phyloP scores from a whole-genome alignment of 2,797 vertebrate genomes.

The Pagetopsis macropterus region DNA sequence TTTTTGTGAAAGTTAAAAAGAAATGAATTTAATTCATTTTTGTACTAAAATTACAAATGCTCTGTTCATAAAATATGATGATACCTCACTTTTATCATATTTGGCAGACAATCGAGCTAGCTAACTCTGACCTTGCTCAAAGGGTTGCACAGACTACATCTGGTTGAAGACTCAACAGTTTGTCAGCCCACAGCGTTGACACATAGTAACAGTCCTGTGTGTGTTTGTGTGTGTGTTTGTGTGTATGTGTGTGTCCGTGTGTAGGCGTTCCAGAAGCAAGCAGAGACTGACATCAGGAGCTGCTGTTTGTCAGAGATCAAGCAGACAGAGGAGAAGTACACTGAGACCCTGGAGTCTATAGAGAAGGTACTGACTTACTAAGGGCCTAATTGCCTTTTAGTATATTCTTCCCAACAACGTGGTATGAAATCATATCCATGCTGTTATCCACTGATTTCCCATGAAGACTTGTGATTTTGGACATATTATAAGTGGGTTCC shows the following conservation, averaged over 20 bases:
- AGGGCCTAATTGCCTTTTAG: neutral
- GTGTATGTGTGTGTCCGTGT: slow-evolving; percentile 41
- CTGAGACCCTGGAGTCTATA: slow-evolving; percentile 96
- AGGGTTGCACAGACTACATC: slow-evolving; percentile 24
- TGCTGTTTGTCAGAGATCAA: slow-evolving; percentile 96
- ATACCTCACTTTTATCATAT: neutral
- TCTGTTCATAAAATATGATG: neutral
- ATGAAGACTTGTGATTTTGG: neutral
- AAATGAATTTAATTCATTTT: neutral
- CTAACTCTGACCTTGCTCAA: slow-evolving; percentile 28
- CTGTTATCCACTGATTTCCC: neutral
- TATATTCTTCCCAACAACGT: neutral
- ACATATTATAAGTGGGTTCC: neutral
- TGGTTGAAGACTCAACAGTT: slow-evolving; percentile 43
- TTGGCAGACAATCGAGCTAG: slow-evolving; percentile 3
- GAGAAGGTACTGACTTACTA: slow-evolving; percentile 86
- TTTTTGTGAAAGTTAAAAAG: neutral
- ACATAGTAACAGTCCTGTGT: slow-evolving; percentile 33
- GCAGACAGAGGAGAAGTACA: slow-evolving; percentile 98
- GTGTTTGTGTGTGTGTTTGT: slow-evolving; percentile 32
- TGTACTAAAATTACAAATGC: too few relatives aligned
- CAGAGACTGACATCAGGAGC: slow-evolving; percentile 93
- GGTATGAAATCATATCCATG: too few relatives aligned
- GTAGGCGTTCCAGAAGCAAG: slow-evolving; percentile 87
- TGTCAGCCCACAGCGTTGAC: slow-evolving; percentile 32